phyloP scores from a whole-genome alignment of 2,113 vertebrate species.

The Pelecanoides urinatrix region DNA sequence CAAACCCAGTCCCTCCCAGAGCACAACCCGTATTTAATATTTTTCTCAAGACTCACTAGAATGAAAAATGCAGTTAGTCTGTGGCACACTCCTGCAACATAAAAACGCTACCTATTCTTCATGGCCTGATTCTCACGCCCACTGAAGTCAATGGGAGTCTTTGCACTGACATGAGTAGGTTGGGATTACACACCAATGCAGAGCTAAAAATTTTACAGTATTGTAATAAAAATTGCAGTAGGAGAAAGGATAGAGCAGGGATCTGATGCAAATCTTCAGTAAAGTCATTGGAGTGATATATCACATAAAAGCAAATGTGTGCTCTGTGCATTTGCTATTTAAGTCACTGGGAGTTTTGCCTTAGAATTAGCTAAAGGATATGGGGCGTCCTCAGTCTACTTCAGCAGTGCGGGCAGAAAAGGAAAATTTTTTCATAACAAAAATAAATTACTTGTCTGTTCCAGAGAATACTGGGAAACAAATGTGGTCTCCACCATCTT shows the following conservation, averaged over 20 bases:
- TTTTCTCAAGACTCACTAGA: not conserved
- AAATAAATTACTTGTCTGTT: not conserved
- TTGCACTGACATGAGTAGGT: not conserved
- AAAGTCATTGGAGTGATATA: not conserved
- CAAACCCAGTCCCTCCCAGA: not conserved
- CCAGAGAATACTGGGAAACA: not conserved
- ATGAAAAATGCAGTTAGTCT: not conserved
- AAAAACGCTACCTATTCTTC: not conserved
- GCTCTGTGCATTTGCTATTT: not conserved
- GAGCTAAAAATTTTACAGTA: conserved; percentile 23
- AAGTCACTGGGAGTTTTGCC: not conserved
- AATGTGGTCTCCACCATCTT: not conserved
- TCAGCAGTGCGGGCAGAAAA: not conserved
- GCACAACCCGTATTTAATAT: not conserved
- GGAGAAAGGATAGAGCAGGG: not conserved
- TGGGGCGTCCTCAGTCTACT: not conserved
- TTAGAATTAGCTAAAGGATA: not conserved
- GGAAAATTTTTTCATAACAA: not conserved
- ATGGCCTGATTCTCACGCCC: not conserved
- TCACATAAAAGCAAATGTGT: not conserved
- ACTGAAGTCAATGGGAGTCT: not conserved
- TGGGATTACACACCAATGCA: not conserved
- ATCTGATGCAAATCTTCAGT: not conserved
- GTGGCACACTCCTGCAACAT: not conserved
- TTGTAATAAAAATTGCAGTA: conserved; percentile 1